Conservation (phyloP, 2,888 invertebrate genomes). For the Tipula confusa region DNA sequence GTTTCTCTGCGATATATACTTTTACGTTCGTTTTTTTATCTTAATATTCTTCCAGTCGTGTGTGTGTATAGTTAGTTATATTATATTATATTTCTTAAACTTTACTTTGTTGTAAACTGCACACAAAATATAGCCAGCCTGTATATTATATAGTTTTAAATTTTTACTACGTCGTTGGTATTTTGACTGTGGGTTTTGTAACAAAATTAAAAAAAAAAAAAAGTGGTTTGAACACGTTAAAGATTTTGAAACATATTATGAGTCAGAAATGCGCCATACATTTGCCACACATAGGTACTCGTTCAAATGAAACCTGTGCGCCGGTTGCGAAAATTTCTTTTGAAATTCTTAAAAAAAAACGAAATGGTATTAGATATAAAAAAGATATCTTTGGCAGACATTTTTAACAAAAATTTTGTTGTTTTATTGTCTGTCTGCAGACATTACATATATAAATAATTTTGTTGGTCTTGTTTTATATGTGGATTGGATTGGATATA, state of each 20-base stretch:
- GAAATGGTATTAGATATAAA: neutral
- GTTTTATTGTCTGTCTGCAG: neutral
- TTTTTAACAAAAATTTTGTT: neutral
- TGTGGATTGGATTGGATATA: neutral
- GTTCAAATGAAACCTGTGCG: neutral
- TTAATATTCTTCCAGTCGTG: neutral
- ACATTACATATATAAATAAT: neutral
- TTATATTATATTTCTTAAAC: neutral
- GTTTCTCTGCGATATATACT: slow-evolving; percentile 12
- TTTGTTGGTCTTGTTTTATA: neutral
- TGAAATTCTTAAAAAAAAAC: neutral
- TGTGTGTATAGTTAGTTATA: neutral
- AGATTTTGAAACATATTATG: neutral
- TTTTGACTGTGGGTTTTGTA: slow-evolving; percentile 15
- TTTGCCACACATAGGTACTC: neutral
- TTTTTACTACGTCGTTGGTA: slow-evolving; percentile 1
- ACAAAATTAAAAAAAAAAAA: neutral
- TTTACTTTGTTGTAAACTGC: slow-evolving; percentile 7
- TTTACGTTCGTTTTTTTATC: neutral
- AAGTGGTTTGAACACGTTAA: neutral
- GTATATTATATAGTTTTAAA: neutral
- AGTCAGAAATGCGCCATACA: neutral
- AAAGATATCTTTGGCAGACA: neutral
- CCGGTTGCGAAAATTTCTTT: neutral
- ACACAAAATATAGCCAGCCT: neutral